phyloP scores from a whole-genome alignment of 2,797 vertebrate species.

The Sebastes trivittatus region DNA sequence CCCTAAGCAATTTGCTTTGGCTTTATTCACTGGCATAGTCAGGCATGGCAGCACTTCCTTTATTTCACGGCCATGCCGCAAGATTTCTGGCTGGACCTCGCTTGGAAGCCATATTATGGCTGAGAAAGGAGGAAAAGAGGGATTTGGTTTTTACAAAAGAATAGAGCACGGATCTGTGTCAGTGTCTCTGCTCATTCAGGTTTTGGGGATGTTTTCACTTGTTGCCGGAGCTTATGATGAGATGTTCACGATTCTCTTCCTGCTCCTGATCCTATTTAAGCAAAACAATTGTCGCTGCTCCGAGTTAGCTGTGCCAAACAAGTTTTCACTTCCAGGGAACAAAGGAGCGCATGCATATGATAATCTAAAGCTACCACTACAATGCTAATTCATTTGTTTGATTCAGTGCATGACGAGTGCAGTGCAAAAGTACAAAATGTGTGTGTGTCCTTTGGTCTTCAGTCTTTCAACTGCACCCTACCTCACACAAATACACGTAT shows the following conservation, averaged over 20 bases:
- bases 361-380: constrained; percentile 62
- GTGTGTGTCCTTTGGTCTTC: background rate
- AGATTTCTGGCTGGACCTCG: constrained; percentile 83
- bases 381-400: constrained; percentile 53
- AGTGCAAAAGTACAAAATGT: background rate
- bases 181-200: constrained; percentile 72
- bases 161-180: constrained; percentile 74
- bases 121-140: constrained; percentile 71
- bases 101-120: constrained; percentile 77
- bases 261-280: constrained; percentile 77
- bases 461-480: background rate
- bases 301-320: constrained; percentile 72
- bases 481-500: background rate
- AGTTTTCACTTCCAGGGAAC: constrained; percentile 73
- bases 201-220: constrained; percentile 75
- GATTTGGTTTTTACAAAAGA: constrained; percentile 80
- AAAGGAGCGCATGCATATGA: constrained; percentile 58
- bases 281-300: constrained; percentile 57
- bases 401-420: constrained; percentile 22
- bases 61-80: constrained; percentile 75
- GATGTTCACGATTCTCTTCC: constrained; percentile 69
- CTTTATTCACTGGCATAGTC: constrained; percentile 82
- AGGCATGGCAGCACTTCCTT: constrained; percentile 76
- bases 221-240: constrained; percentile 71
- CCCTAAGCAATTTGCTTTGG: constrained; percentile 84